These are phyloP conservation scores for Rallus crepitans DNA, from an alignment of 2,797 vertebrate species.

Conservation along the genomic window DNA sequence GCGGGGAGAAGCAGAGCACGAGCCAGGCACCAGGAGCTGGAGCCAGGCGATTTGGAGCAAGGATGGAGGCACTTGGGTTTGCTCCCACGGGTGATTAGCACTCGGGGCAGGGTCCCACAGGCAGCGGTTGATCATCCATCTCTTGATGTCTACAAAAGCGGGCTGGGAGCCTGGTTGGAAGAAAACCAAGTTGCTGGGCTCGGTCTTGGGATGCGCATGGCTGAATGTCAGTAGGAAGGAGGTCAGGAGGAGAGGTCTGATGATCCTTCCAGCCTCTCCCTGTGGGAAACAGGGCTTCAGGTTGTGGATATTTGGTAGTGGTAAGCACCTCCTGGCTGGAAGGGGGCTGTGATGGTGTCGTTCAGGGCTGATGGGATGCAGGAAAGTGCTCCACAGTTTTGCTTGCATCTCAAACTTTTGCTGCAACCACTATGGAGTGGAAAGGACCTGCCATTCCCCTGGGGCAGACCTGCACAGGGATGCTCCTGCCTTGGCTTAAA, in stretches of 20 bases:
- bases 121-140: conserved; percentile 11
- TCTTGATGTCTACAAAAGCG: conserved; percentile 21
- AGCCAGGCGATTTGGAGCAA: conserved; percentile 39
- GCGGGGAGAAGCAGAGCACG: not conserved
- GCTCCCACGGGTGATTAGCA: not conserved
- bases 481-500: not conserved
- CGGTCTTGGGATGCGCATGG: not conserved
- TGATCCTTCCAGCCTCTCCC: not conserved
- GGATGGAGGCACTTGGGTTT: not conserved
- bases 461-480: not conserved
- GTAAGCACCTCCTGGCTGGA: not conserved
- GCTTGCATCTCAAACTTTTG: not conserved
- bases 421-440: not conserved
- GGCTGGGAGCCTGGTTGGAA: not conserved
- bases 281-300: not conserved
- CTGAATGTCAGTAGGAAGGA: not conserved
- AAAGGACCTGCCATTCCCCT: not conserved
- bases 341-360: not conserved
- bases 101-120: not conserved
- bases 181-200: not conserved
- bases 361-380: rapidly evolving
- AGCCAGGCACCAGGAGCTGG: not conserved
- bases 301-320: not conserved
- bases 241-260: not conserved
- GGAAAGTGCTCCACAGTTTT: not conserved